Conservation (phyloP, 2,888 invertebrate species). For the Colletes collaris region DNA sequence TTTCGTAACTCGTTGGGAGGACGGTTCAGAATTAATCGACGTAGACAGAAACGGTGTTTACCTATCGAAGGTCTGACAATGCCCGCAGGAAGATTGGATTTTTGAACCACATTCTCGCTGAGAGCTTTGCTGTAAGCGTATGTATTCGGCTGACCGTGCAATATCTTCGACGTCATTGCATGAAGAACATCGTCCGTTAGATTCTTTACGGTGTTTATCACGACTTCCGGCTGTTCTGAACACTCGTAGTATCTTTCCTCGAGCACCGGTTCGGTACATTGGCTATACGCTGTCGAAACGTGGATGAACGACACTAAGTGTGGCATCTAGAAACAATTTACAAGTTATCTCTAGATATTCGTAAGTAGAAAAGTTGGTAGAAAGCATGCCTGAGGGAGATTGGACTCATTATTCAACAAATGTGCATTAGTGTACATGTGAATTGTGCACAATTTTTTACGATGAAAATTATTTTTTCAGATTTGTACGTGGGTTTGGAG, state of each 20-base stretch:
- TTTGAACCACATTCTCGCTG: constrained; percentile 92
- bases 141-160: constrained; percentile 95
- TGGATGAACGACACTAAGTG: constrained; percentile 87
- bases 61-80: constrained; percentile 97
- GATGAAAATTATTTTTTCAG: no score
- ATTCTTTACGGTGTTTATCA: constrained; percentile 87
- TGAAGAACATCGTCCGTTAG: constrained; percentile 88
- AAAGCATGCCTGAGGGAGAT: no score
- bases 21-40: neutral
- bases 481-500: no score
- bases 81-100: constrained; percentile 90
- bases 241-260: constrained; percentile 93
- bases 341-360: no score
- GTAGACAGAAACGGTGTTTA: constrained; percentile 79
- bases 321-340: constrained; percentile 68
- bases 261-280: constrained; percentile 90
- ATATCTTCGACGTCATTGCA: constrained; percentile 87
- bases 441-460: no score
- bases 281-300: constrained; percentile 96
- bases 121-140: constrained; percentile 98
- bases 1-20: neutral
- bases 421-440: no score
- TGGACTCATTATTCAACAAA: no score
- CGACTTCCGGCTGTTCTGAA: constrained; percentile 84
- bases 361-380: no score